Evolutionary conservation across 2,113 vertebrate genomes (phyloP), one percentile per base, ranked within the genome.

Genomic region (Caretta caretta): DNA sequence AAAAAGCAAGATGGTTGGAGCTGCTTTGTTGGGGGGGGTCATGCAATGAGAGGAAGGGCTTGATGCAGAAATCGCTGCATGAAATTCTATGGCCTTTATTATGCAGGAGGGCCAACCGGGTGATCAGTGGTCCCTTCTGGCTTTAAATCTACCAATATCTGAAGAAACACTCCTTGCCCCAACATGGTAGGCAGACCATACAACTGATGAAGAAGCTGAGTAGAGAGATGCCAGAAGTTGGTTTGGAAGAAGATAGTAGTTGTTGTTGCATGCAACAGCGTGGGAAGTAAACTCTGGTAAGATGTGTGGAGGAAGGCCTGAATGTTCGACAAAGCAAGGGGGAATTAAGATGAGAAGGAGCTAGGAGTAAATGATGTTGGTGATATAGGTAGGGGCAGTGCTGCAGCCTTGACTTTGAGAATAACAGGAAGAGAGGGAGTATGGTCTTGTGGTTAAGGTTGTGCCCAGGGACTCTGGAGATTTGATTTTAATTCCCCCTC

Each of bases 201-300:
- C 83, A 87, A 93, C 94, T 96, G 96, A 94, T 85, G 96, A 97
- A 17, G n/a, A 3, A 17, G 17, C n/a, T 83, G 72, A 97, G 53
- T 89, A 90, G 90, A 88, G 87, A 51, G 16, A 2, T 51, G 51
- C 51, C 51, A 51, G 51, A 51, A 51, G 51, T 17, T 0, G 0
- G 75, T 38, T 19, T 94, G 85, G 81, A 62, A 46, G 65, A 95
- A 82, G 72, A 89, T 94, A 85, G 86, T 90, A 72, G 29, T 59
- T 54, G 51, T 59, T 54, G 51, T 69, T 27, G 84, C 85, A 14
- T 85, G 76, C 79, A 84, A 76, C 38, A 79, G 78, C 86, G 91
- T 13, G 57, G 78, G 29, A 72, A 93, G 85, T 91, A 86, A 72
- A 86, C 88, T 96, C 86, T 79, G 1, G 38, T 0, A 2, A 88